Conservation (phyloP, 92 coral and sea anemone genomes). For the Zoanthus gigantus region DNA sequence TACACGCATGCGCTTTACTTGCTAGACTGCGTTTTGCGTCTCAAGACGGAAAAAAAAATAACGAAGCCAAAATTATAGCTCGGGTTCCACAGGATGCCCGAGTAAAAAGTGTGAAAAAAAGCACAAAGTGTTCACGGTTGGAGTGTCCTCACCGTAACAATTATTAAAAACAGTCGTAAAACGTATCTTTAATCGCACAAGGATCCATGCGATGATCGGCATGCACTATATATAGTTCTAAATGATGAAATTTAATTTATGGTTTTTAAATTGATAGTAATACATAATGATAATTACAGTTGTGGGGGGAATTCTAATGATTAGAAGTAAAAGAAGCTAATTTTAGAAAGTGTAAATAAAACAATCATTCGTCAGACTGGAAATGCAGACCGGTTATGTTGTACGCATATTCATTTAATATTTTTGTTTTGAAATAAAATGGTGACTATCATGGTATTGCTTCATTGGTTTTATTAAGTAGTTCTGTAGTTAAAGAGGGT, state of each 20-base stretch:
- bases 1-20: too few relatives aligned
- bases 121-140: too few relatives aligned
- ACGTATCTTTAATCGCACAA: too few relatives aligned
- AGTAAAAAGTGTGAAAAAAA: too few relatives aligned
- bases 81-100: too few relatives aligned
- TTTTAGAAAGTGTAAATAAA: neutral
- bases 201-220: too few relatives aligned
- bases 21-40: too few relatives aligned
- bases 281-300: neutral
- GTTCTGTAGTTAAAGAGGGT: too few relatives aligned
- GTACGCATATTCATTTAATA: neutral
- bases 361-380: neutral
- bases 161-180: too few relatives aligned
- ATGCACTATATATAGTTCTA: neutral
- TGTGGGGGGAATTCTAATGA: neutral
- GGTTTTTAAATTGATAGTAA: neutral
- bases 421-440: neutral
- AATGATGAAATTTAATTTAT: neutral
- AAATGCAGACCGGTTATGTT: slow-evolving; percentile 2
- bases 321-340: neutral
- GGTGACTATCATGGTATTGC: neutral
- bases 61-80: too few relatives aligned
- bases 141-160: too few relatives aligned
- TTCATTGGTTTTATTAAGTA: neutral
- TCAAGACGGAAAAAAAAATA: too few relatives aligned